A percentile compares a stretch with the other conserved stretches of the same genome.
Evolutionary conservation across 2,113 vertebrate genomes (phyloP).

Genomic region (Promerops cafer): DNA sequence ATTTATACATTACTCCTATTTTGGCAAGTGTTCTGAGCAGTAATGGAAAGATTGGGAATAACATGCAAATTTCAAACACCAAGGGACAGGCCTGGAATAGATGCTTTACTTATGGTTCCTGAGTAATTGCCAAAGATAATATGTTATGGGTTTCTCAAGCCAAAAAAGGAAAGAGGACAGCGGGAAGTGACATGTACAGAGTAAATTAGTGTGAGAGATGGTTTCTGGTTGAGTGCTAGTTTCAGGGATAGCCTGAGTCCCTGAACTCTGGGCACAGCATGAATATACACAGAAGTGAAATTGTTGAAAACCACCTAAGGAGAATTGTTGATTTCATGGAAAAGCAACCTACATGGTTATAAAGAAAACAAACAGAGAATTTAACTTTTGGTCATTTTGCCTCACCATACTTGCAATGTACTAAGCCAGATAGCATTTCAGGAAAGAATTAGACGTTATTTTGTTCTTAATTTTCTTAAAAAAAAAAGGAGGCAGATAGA

Average conservation of each 20-base stretch:
- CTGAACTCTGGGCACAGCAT: neutral
- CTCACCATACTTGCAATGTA: neutral
- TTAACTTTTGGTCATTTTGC: neutral
- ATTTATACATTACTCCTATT: conserved; percentile 6
- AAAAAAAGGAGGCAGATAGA: neutral
- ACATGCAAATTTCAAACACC: conserved; percentile 30
- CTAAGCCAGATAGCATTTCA: neutral
- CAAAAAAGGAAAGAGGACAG: neutral
- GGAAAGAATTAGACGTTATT: neutral
- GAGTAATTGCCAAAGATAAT: conserved; percentile 35
- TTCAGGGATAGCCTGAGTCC: neutral
- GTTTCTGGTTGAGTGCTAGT: conserved; percentile 10
- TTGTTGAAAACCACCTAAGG: neutral
- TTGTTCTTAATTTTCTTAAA: neutral
- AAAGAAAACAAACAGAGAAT: neutral
- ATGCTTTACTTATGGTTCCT: conserved; percentile 8
- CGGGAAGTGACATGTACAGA: neutral
- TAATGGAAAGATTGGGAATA: conserved; percentile 2
- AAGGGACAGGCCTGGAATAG: neutral
- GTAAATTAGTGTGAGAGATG: conserved; percentile 15
- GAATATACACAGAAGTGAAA: neutral
- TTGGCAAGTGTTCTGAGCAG: neutral
- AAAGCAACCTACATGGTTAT: neutral
- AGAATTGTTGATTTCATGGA: neutral
- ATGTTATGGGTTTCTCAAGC: neutral